phyloP scores from a whole-genome alignment of 1,140 invertebrate genomes.

The Probaryconus sp. region DNA sequence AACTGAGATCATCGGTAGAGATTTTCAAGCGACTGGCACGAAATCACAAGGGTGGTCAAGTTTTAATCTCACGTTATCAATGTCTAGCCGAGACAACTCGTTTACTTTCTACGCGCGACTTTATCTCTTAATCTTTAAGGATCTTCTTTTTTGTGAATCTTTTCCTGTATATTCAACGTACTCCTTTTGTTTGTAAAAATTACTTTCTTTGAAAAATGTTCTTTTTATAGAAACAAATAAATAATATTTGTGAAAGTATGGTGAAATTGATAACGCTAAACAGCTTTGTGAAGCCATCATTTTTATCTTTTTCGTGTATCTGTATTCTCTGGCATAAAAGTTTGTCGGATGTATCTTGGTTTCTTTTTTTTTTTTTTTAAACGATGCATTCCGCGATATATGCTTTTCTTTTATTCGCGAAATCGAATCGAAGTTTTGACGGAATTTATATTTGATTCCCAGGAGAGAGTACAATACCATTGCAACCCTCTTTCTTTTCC shows the following conservation, averaged over 20 bases:
- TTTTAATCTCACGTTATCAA: conserved; percentile 47
- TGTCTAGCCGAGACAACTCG: neutral
- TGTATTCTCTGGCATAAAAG: conserved; percentile 24
- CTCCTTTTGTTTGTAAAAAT: too few species aligned
- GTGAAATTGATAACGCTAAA: too few species aligned
- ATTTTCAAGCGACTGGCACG: conserved; percentile 5
- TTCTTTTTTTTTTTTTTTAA: conserved; percentile 45
- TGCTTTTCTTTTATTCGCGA: conserved; percentile 51
- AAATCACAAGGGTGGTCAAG: conserved; percentile 26
- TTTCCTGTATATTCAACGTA: conserved; percentile 15
- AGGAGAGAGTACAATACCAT: conserved; percentile 27
- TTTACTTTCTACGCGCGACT: conserved; percentile 6
- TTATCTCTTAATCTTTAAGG: conserved; percentile 11
- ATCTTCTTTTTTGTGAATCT: neutral
- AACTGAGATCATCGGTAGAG: conserved; percentile 21
- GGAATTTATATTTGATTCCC: conserved; percentile 58
- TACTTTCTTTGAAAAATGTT: too few species aligned
- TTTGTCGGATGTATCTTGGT: conserved; percentile 27
- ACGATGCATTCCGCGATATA: conserved; percentile 37
- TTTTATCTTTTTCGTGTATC: neutral
- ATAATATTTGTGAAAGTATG: too few species aligned
- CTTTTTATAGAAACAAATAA: too few species aligned
- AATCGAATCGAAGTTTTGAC: conserved; percentile 58
- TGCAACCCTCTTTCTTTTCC: conserved; percentile 46
- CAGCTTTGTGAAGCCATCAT: conserved; percentile 5